These are phyloP conservation scores for Petaurus breviceps DNA, from an alignment of 2,113 vertebrate genomes.

Conservation along the genomic window DNA sequence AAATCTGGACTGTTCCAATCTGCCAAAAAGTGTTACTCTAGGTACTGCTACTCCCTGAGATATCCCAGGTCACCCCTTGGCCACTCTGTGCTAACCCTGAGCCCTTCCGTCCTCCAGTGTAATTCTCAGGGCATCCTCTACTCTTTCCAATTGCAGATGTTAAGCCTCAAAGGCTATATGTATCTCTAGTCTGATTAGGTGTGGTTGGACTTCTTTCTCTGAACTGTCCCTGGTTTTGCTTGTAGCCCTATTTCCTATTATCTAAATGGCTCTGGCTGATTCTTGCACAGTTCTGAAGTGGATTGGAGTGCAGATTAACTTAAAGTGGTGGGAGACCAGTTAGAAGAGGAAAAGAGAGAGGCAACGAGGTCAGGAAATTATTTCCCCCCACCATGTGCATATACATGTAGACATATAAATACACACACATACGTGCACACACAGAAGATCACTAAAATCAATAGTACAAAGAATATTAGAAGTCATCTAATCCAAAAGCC, in stretches of 20 bases:
- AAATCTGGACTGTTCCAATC: not conserved
- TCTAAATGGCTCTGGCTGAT: not conserved
- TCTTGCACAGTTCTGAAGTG: not conserved
- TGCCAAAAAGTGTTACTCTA: not conserved
- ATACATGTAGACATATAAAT: no score
- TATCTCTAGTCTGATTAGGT: not conserved
- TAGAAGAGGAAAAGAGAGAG: not conserved
- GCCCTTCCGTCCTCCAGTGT: not conserved
- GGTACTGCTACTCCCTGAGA: not conserved
- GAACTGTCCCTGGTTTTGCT: not conserved
- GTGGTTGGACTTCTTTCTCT: not conserved
- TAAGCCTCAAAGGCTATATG: no score
- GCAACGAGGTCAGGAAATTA: not conserved
- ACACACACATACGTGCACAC: no score
- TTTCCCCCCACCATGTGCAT: no score
- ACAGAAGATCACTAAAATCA: not conserved
- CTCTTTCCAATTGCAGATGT: no score
- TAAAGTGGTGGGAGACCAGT: not conserved
- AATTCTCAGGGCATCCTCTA: not conserved
- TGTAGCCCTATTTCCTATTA: not conserved
- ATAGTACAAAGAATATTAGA: not conserved
- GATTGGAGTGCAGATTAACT: not conserved
- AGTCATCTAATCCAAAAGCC: fast-evolving
- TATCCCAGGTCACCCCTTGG: not conserved
- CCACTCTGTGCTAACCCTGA: no score